Evolutionary conservation across 1,140 invertebrate species (phyloP), one percentile per base, ranked within the genome.

Genomic region (Neuroterus valhalla): DNA sequence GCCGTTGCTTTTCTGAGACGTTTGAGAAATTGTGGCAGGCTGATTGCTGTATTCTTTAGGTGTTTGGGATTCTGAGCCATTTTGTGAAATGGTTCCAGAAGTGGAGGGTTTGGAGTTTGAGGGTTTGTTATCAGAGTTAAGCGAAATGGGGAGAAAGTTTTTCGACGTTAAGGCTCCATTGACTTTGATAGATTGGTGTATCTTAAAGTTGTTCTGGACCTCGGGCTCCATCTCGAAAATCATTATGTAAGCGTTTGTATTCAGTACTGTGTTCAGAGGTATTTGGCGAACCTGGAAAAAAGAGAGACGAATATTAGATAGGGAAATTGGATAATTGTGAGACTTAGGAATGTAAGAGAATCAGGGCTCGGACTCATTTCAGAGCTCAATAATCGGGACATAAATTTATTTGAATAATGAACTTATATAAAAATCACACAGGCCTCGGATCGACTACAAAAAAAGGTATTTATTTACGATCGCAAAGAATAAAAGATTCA

Each of bases 241-340:
- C 92, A 98, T 95, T 62, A 98, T 96, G 84, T 98, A 98, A 1
- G 96, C 95, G 87, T 96, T 96, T 15, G 95, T 95, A 80, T 92
- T 94, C 17, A 96, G 91, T 45, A 96, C 95, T 79, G 93, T 93
- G 79, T 92, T 93, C 68, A 95, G 88, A 55, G 93, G 94, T 72
- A 96, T 93, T 70, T 93, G 92, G 72, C 94, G 91, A 52, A 97
- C 95, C 91, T 94, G 44, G 48, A 79, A 52, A 70, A 46, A 66
- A 74, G 19, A 45, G 12, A 50, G 74, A 43, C 31, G 31, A 10
- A 8, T 38, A 38, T 38, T 10, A 38, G 4, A 38, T 8, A 8
- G 31, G 31, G 31, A 10, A 38, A 38, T 38, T 38, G 6, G 10
- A 8, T 38, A 5, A 10, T 38, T 38, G 31, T 1, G 31, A 38